Evolutionary conservation across 2,888 invertebrate genomes (phyloP), one percentile per base, ranked within the genome.

Genomic region (Seira ritae): DNA sequence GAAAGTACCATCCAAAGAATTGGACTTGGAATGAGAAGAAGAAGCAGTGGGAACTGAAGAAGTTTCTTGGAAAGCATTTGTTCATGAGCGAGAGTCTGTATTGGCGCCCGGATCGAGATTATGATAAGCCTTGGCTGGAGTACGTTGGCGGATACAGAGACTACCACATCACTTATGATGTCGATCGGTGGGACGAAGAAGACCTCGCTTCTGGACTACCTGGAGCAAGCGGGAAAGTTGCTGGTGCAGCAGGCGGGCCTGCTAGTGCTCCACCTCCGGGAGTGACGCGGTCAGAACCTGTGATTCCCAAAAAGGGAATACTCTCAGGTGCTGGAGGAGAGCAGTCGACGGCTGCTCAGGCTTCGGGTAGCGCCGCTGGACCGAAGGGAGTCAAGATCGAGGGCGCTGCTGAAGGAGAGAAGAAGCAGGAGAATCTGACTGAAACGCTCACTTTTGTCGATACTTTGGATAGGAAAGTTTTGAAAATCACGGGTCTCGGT

Each of bases 71-170:
- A 1, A 46, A 67, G 8, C 55, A 69, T 22, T 24, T 50, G 1
- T 66, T 82, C 15, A 62, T 80, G 8, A 71, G 74, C 20, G 65
- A 82, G 22, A 78, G 72, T 20, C 75, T 81, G 20, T 75, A 85
- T 46, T 84, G 85, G 84, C 69, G 84, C n/a, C 80, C 85, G 2
- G 85, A 84, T 15, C 66, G 85, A 65, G 85, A 85, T 71, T 85
- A 85, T 62, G 85, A 85, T 65, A 85, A 85, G 24, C 85, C 85
- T n/a, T 85, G 85, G 85, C 24, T 81, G 17, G 83, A 85, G 62
- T 85, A 85, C 22, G 69, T 79, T 31, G 85, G 85, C 20, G 84
- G 84, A 24, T 80, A 37, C 22, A 8, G 37, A 0, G 71, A 80
- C 19, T 67, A 72, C 46, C 70, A 68, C 12, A 24, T 74, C 12